Conservation (phyloP, 2,888 invertebrate species). For the Cephus nigrinus region DNA sequence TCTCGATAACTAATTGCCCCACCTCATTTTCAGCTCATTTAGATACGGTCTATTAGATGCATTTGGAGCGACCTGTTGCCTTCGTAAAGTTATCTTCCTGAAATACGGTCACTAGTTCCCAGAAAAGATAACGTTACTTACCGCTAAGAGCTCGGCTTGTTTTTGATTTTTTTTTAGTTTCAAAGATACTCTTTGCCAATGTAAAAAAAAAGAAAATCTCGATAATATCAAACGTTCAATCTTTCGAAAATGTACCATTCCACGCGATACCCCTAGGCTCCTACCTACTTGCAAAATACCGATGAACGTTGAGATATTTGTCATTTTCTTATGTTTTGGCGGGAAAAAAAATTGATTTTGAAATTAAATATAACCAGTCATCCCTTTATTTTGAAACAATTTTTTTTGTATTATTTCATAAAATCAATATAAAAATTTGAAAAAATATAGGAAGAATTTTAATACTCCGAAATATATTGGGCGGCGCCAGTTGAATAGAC, state of each 20-base stretch:
- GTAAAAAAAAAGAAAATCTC: not conserved
- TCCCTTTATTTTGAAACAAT: no score
- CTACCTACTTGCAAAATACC: not conserved
- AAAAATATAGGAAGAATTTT: not conserved
- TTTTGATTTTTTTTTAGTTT: not conserved
- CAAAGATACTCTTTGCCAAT: not conserved
- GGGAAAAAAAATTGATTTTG: no score
- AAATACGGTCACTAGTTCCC: slow-evolving; percentile 38
- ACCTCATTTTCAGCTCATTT: slow-evolving; percentile 36
- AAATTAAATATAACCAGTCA: no score
- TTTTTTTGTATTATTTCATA: not conserved
- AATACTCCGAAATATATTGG: not conserved
- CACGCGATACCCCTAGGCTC: not conserved
- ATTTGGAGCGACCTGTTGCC: slow-evolving; percentile 47
- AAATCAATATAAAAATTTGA: not conserved
- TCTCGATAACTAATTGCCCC: slow-evolving; percentile 47
- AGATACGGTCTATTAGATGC: slow-evolving; percentile 44
- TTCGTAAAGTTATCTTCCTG: slow-evolving; percentile 46
- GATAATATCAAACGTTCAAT: not conserved
- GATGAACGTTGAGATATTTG: not conserved
- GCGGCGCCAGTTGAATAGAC: not conserved
- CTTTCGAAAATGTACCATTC: not conserved
- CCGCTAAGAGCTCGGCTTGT: not conserved
- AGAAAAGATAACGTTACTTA: slow-evolving; percentile 1
- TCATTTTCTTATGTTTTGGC: not conserved